Conservation (phyloP, 1,140 invertebrate genomes). For the Megalonaias nervosa region DNA sequence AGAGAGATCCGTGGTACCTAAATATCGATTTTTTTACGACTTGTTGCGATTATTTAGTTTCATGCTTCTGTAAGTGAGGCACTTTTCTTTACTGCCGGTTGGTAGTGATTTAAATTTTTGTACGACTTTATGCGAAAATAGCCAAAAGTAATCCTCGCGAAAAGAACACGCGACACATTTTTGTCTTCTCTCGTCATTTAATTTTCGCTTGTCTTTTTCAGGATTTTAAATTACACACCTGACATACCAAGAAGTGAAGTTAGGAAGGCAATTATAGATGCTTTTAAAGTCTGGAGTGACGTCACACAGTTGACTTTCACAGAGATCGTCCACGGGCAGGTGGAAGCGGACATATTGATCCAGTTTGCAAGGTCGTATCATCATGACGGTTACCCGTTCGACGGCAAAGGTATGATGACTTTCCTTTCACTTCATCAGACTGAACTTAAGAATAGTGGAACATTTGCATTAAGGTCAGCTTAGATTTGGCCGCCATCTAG, state of each 20-base stretch:
- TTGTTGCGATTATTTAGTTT: too few species aligned
- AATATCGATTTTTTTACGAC: too few species aligned
- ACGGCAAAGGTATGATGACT: slow-evolving; percentile 60
- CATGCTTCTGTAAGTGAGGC: too few species aligned
- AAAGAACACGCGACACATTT: background rate
- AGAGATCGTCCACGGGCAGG: slow-evolving; percentile 6
- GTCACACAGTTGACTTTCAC: slow-evolving; percentile 28
- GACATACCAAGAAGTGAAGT: slow-evolving; percentile 17
- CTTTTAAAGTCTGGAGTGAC: slow-evolving; percentile 32
- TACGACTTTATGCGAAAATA: too few species aligned
- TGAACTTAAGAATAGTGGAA: too few species aligned
- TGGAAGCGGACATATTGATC: slow-evolving; percentile 63
- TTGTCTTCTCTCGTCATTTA: background rate
- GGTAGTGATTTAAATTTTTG: too few species aligned
- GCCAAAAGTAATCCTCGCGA: too few species aligned
- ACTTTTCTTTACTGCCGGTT: too few species aligned
- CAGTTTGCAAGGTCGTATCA: slow-evolving; percentile 63
- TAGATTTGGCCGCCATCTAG: background rate
- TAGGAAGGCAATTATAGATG: slow-evolving; percentile 13
- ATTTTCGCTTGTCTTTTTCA: slow-evolving; percentile 16
- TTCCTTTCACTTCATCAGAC: background rate
- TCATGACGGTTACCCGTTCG: slow-evolving; percentile 68
- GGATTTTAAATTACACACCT: slow-evolving; percentile 25
- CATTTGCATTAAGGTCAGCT: background rate
- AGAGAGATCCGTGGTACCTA: too few species aligned